A percentile compares a stretch with the other conserved stretches of the same genome.
Conservation (phyloP, 2,113 vertebrate species). For the Caretta caretta region DNA sequence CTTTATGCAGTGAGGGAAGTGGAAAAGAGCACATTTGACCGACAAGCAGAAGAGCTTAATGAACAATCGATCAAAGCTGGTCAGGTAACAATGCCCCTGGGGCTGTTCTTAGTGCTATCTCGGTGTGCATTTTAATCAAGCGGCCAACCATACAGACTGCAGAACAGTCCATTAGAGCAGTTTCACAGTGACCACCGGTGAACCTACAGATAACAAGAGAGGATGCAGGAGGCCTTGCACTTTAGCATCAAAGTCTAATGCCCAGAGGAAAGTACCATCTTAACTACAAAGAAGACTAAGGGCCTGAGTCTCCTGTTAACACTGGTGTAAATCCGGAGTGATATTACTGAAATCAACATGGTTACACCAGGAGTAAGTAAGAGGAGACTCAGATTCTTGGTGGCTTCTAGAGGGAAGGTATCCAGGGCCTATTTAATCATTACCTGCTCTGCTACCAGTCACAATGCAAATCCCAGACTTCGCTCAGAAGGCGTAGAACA, state of each 20-base stretch:
- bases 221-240: not conserved
- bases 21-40: not conserved
- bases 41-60: not conserved
- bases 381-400: not conserved
- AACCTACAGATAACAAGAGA: not conserved
- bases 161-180: not conserved
- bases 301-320: not conserved
- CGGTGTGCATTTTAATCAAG: not conserved
- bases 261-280: not conserved
- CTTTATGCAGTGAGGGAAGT: not conserved
- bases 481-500: not conserved
- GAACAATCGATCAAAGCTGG: not conserved
- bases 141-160: not conserved
- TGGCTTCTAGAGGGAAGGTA: not conserved
- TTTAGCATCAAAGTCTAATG: not conserved
- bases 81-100: not conserved
- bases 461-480: not conserved
- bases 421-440: not conserved
- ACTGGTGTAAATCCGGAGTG: not conserved
- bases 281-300: not conserved
- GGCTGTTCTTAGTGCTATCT: not conserved
- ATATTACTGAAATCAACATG: not conserved
- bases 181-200: not conserved
- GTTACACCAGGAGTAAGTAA: rapidly evolving
- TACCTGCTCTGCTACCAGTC: not conserved